These are phyloP conservation scores for Merops nubicus DNA, from an alignment of 2,113 vertebrate species.

Conservation along the genomic window DNA sequence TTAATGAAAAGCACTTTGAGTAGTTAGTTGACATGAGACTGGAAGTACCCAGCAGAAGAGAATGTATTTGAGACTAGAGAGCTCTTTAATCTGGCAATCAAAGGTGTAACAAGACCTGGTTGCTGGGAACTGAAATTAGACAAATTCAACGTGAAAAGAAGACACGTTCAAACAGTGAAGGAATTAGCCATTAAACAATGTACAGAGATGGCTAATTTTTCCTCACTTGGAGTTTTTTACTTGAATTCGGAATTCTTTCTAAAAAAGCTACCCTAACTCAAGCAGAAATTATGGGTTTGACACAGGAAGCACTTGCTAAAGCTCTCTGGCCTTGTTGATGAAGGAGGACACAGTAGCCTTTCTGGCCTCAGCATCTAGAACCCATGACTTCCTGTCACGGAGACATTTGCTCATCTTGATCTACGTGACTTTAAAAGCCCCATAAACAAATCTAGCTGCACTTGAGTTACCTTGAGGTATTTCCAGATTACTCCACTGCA, in stretches of 20 bases:
- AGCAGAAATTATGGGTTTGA: not conserved
- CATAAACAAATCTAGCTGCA: not conserved
- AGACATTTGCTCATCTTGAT: not conserved
- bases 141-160: constrained; percentile 45
- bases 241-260: not conserved
- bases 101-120: constrained; percentile 15
- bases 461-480: not conserved
- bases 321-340: not conserved
- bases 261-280: not conserved
- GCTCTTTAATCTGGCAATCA: constrained; percentile 56
- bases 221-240: not conserved
- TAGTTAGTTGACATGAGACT: constrained; percentile 10
- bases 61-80: constrained; percentile 17
- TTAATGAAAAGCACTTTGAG: constrained; percentile 24
- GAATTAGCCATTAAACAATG: not conserved
- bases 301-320: not conserved
- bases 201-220: not conserved
- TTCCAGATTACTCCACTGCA: not conserved
- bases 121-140: constrained; percentile 49
- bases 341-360: not conserved
- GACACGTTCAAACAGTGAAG: not conserved
- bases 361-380: not conserved
- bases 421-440: not conserved
- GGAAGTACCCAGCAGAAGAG: constrained; percentile 23
- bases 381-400: not conserved